Conservation (phyloP, 1,140 invertebrate species). For the Philotrypesis tridentata region DNA sequence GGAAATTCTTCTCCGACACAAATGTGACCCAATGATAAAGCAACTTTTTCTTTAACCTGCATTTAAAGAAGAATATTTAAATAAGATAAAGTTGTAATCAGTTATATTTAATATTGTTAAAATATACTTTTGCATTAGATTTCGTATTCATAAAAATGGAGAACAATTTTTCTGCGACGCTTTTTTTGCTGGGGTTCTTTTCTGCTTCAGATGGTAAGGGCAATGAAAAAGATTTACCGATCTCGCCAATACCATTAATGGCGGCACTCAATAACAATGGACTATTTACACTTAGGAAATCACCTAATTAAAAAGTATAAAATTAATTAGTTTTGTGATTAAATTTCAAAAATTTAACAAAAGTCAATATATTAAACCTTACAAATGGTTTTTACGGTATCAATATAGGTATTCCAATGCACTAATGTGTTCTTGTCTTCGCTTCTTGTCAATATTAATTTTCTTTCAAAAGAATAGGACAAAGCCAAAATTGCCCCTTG, state of each 20-base stretch:
- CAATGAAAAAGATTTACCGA: conserved; percentile 79
- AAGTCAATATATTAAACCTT: conserved; percentile 58
- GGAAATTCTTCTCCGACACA: conserved; percentile 86
- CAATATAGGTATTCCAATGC: conserved; percentile 75
- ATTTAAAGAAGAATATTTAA: conserved; percentile 50
- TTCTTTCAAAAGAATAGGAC: conserved; percentile 80
- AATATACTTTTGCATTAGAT: conserved; percentile 75
- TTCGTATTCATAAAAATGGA: conserved; percentile 79
- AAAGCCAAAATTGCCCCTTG: conserved; percentile 83
- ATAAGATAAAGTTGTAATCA: conserved; percentile 33
- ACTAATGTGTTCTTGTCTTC: conserved; percentile 59
- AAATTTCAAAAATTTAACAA: conserved; percentile 23
- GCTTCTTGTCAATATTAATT: conserved; percentile 73
- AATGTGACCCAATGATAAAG: conserved; percentile 81
- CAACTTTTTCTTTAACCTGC: conserved; percentile 82
- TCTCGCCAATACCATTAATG: conserved; percentile 79
- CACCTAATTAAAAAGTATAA: conserved; percentile 70
- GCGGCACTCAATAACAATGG: conserved; percentile 77
- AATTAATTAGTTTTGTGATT: not conserved
- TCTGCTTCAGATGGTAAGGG: conserved; percentile 76
- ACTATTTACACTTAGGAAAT: conserved; percentile 76
- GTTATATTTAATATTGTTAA: conserved; percentile 20
- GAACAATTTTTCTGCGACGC: conserved; percentile 77
- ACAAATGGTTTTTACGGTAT: conserved; percentile 76
- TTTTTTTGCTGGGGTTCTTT: conserved; percentile 75